Evolutionary conservation across 2,797 vertebrate species (phyloP).

Genomic region (Eulemur albifrons): DNA sequence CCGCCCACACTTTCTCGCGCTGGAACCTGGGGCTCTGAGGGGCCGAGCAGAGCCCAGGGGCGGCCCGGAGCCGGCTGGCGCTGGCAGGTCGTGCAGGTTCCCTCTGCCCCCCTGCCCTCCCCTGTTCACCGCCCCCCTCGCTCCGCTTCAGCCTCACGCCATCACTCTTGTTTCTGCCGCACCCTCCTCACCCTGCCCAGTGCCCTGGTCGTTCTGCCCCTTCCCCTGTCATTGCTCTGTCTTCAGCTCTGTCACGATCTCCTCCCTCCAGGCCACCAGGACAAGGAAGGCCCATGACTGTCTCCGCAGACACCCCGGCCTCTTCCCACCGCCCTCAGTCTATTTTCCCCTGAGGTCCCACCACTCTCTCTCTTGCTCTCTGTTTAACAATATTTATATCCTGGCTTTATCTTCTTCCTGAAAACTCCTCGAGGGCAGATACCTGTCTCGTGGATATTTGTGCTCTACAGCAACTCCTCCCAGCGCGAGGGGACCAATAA

Average conservation of each 20-base stretch:
- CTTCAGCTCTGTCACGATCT: neutral
- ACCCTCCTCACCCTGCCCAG: neutral
- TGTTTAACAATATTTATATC: neutral
- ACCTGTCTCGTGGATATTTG: neutral
- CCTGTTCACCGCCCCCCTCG: neutral
- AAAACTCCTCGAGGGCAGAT: neutral
- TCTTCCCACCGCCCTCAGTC: neutral
- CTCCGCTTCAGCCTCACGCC: neutral
- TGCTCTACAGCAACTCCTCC: neutral
- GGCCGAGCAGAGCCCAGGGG: fast-evolving
- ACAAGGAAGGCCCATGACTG: no score
- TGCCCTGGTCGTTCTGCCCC: neutral
- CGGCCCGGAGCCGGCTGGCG: fast-evolving
- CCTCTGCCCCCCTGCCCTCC: neutral
- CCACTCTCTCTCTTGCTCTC: neutral
- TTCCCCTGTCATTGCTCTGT: neutral
- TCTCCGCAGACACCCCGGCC: neutral
- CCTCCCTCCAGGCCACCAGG: neutral
- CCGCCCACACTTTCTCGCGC: neutral
- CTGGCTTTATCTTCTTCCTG: neutral
- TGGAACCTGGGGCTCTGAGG: neutral
- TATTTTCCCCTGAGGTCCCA: neutral
- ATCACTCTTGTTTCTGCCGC: neutral
- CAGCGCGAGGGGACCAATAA: fast-evolving
- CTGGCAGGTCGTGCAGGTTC: fast-evolving